Conservation (phyloP, 1,140 invertebrate species). For the Trichonephila inaurata region DNA sequence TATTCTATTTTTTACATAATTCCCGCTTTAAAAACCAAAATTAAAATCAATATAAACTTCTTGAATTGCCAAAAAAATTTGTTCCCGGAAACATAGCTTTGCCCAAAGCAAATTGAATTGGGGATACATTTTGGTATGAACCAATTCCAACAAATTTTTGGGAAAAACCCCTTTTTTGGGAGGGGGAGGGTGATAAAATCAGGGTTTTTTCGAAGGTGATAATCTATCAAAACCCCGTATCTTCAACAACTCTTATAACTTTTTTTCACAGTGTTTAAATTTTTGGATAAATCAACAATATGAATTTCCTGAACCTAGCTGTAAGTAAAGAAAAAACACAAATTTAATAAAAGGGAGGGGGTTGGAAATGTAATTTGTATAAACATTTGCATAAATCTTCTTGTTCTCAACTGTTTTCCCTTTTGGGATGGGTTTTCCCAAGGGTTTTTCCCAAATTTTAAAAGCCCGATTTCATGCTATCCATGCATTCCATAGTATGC, state of each 20-base stretch:
- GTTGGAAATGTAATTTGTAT: slow-evolving; percentile 96
- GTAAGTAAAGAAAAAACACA: slow-evolving; percentile 84
- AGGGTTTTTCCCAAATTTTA: slow-evolving; percentile 87
- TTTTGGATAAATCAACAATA: slow-evolving; percentile 81
- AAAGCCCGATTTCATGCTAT: slow-evolving; percentile 87
- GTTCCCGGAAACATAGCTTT: slow-evolving; percentile 85
- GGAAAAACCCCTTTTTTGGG: no score
- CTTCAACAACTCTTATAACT: slow-evolving; percentile 79
- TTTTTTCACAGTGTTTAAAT: slow-evolving; percentile 80
- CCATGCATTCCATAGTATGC: slow-evolving; percentile 91
- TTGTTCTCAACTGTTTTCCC: slow-evolving; percentile 84
- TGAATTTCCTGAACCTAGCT: slow-evolving; percentile 81
- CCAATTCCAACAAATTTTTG: slow-evolving; percentile 85
- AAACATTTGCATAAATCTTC: slow-evolving; percentile 89
- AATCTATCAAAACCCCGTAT: slow-evolving; percentile 81
- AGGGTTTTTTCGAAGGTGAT: slow-evolving; percentile 80
- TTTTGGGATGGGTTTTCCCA: slow-evolving; percentile 84
- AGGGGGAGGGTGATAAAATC: slow-evolving; percentile 80
- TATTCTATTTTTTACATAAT: slow-evolving; percentile 86
- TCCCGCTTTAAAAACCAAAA: no score
- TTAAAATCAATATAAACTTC: slow-evolving; percentile 86
- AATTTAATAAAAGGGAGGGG: no score
- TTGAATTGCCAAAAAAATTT: slow-evolving; percentile 81
- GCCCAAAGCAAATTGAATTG: no score
- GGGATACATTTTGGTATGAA: no score